Conservation (phyloP, 2,113 vertebrate species). For the Anseranas semipalmata region DNA sequence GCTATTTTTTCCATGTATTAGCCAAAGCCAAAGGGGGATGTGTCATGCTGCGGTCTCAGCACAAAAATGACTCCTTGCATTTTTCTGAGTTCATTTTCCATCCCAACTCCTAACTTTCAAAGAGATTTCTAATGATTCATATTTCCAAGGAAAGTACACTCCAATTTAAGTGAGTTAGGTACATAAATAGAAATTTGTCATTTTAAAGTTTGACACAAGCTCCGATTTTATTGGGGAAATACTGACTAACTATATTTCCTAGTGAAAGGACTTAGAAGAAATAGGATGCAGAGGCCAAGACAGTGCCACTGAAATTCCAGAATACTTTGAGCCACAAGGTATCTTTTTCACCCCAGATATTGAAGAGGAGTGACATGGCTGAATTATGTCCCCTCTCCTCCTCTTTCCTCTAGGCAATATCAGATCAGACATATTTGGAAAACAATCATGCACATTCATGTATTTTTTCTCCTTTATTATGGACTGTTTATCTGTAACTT, state of each 20-base stretch:
- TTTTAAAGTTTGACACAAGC: slow-evolving; percentile 15
- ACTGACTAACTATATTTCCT: background rate
- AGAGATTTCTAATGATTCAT: slow-evolving; percentile 19
- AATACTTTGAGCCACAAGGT: background rate
- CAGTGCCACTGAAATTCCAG: background rate
- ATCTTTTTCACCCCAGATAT: background rate
- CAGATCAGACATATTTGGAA: background rate
- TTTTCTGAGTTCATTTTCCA: slow-evolving; percentile 56
- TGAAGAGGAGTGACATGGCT: background rate
- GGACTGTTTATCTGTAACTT: background rate
- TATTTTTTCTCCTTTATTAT: background rate
- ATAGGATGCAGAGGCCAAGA: background rate
- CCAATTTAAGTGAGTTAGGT: background rate
- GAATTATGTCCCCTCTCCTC: background rate
- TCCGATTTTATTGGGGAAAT: background rate
- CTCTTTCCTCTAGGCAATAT: background rate
- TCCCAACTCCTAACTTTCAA: slow-evolving; percentile 24
- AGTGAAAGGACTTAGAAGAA: background rate
- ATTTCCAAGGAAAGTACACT: background rate
- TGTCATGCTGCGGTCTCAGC: background rate
- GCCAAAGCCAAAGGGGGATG: background rate
- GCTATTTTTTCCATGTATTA: background rate
- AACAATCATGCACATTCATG: background rate
- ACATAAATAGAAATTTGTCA: background rate
- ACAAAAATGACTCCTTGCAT: background rate